phyloP scores from a whole-genome alignment of 2,888 invertebrate species.

The Sinotaia quadrata region DNA sequence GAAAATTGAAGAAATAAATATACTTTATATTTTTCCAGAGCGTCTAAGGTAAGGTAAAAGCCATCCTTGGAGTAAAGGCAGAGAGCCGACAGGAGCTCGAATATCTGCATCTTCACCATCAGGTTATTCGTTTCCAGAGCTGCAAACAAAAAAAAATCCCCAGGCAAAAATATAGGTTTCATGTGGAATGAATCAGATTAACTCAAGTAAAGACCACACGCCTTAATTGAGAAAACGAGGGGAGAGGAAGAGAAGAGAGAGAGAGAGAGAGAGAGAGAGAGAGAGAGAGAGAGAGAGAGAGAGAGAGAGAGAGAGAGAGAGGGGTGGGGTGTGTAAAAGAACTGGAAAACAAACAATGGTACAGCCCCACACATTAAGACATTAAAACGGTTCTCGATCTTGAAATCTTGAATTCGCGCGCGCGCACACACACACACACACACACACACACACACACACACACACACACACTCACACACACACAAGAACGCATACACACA shows the following conservation, averaged over 20 bases:
- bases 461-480: background rate
- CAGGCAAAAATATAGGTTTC: background rate
- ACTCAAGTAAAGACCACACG: background rate
- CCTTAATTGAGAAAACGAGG: background rate
- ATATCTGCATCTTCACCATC: constrained; percentile 95
- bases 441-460: background rate
- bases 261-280: constrained; percentile 10
- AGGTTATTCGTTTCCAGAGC: constrained; percentile 91
- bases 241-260: constrained; percentile 12
- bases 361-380: background rate
- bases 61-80: constrained; percentile 91
- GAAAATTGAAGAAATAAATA: too few species aligned
- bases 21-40: constrained; percentile 93
- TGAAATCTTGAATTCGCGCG: too few species aligned
- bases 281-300: constrained; percentile 15
- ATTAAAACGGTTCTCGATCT: too few species aligned
- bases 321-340: background rate
- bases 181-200: background rate
- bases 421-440: background rate
- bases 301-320: constrained; percentile 25
- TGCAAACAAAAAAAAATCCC: constrained; percentile 50
- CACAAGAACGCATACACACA: background rate
- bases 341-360: background rate
- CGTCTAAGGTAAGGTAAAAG: constrained; percentile 76
- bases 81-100: constrained; percentile 92